These are phyloP conservation scores for Gastrophryne carolinensis DNA, from an alignment of 2,797 vertebrate genomes.

Conservation along the genomic window DNA sequence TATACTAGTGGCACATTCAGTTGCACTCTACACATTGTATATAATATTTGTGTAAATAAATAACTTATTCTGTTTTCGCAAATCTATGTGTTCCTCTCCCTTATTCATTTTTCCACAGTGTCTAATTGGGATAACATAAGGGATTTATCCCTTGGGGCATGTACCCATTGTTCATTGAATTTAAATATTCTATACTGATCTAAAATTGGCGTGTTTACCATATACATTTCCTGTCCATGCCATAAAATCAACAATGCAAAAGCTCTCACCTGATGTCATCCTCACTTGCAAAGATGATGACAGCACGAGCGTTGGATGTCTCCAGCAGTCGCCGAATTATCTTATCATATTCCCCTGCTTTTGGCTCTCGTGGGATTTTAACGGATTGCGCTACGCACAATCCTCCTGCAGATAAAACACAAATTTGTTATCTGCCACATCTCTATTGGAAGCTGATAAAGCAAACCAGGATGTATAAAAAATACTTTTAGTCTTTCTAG, in stretches of 20 bases:
- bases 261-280: conserved; percentile 85
- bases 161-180: too few relatives aligned
- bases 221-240: neutral
- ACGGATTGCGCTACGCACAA: conserved; percentile 91
- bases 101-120: too few relatives aligned
- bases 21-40: too few relatives aligned
- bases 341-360: conserved; percentile 86
- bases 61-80: too few relatives aligned
- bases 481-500: neutral
- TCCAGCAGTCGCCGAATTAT: conserved; percentile 88
- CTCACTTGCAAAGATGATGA: conserved; percentile 92
- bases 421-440: neutral
- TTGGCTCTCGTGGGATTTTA: conserved; percentile 92
- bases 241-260: neutral
- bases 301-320: conserved; percentile 84
- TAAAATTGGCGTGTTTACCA: neutral
- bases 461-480: neutral
- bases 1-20: too few relatives aligned
- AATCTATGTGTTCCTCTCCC: too few relatives aligned
- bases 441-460: neutral
- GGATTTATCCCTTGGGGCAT: too few relatives aligned
- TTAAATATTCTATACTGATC: neutral
- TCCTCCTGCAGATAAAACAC: conserved; percentile 70
- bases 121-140: too few relatives aligned
- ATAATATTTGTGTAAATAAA: too few relatives aligned